Base-by-base conservation (phyloP, 2,888 invertebrate genomes). In the Perizoma flavofasciatum region DNA sequence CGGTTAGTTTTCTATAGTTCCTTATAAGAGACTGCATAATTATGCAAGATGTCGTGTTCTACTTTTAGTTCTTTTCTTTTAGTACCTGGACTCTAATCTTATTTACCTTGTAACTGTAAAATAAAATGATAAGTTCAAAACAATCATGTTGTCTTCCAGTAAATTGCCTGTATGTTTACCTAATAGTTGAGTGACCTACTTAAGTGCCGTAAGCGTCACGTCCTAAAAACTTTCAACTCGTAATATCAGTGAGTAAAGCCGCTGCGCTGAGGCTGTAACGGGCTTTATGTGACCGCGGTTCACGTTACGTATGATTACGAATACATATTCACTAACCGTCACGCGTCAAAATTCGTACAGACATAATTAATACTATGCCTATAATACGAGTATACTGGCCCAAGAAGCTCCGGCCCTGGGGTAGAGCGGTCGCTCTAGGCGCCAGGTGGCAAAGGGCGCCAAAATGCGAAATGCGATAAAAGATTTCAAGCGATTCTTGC, bases 141-240 rank as follows among this genome's bases (percentile, higher is more conserved):
- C 48, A 35, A 39, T 52, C 33, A n/a, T 48, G 11, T 44, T n/a
- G 41, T 58, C 40, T 49, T 6, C 37, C 32, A 7, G 44, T 7
- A 41, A 62, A 55, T 55, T 59, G 66, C 44, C 54, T 47, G 22
- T 55, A 47, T 54, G 55, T 74, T 72, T 72, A 70, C 60, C 61
- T 69, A 70, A 74, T 71, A 70, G 66, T 71, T 68, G 63, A 66
- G 22, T 22, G 22, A 22, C 22, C 22, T 22, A 22, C 22, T 66
- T 77, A 78, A 82, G 75, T 79, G 79, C 79, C 82, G 80, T 79
- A 82, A 77, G 76, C 82, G 79, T 83, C 80, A 85, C 82, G 83
- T 82, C 76, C 83, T 75, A 85, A 81, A 86, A 85, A 84, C 79
- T 77, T 76, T 73, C 60, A 72, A 74, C 64, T 74, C 64, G 69